phyloP scores from a whole-genome alignment of 2,888 invertebrate genomes.

The Phyto melanocephala region DNA sequence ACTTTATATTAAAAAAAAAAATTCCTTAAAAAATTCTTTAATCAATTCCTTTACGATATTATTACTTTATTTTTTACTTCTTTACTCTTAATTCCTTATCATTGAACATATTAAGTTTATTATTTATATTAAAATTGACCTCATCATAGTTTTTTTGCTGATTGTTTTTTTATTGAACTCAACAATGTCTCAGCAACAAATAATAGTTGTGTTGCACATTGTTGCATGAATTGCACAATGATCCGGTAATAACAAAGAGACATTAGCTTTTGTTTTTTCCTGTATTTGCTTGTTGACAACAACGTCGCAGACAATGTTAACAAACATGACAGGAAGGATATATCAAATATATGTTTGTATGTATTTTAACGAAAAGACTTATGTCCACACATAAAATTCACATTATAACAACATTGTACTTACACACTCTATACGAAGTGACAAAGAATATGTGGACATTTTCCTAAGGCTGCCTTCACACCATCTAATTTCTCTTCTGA shows the following conservation, averaged over 20 bases:
- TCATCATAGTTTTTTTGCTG: neutral
- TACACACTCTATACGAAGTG: neutral
- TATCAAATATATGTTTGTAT: slow-evolving; percentile 32
- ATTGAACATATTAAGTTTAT: neutral
- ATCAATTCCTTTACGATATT: too few species aligned
- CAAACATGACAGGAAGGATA: slow-evolving; percentile 44
- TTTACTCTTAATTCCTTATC: too few species aligned
- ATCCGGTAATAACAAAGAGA: neutral
- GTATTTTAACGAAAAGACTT: slow-evolving; percentile 11
- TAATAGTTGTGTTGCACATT: neutral
- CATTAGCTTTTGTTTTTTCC: neutral
- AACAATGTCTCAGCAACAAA: neutral
- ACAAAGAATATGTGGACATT: neutral
- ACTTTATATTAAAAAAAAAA: too few species aligned
- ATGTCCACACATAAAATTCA: neutral
- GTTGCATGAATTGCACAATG: slow-evolving; percentile 3
- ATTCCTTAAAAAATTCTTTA: too few species aligned
- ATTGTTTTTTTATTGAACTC: neutral
- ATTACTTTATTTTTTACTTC: too few species aligned
- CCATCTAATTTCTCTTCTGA: too few species aligned
- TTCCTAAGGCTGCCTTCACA: too few species aligned
- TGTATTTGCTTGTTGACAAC: slow-evolving; percentile 29
- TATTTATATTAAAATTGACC: neutral
- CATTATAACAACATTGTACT: neutral
- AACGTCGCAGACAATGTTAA: slow-evolving; percentile 34